Base-by-base conservation (phyloP, 2,888 invertebrate species). In the Agrotis clavis region DNA sequence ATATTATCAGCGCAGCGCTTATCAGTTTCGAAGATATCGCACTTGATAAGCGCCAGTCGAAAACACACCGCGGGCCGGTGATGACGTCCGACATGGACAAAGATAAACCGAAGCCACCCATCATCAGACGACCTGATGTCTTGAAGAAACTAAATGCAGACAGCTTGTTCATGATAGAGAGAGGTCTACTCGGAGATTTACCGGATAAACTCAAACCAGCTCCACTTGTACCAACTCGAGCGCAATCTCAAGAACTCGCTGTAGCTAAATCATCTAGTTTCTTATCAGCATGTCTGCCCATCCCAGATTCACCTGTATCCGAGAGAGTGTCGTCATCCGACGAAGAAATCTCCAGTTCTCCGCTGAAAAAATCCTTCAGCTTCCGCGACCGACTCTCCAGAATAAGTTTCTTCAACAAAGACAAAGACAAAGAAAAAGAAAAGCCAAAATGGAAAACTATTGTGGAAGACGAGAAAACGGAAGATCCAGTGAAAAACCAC, bases 191-290 rank as follows among this genome's bases (percentile, higher is more conserved):
- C 5, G 94, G 94, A 6, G 95, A 95, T 62, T 81, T 96, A 16
- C 94, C 95, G 2, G 91, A 93, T 18, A 94, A 94, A 86, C 92
- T 96, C 0, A 94, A 94, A 71, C 94, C 95, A 35, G 91, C 86
- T 47, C 88, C 91, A 19, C 83, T 92, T 13, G 88, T 90, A 50
- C 93, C 94, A 4, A 88, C 90, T 19, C 83, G 93, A 81, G 92
- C 92, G 60, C 91, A 94, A 86, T 93, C 93, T 18, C 88, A 89
- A 71, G 91, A 92, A 50, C 81, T 96, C 69, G 92, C 95, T 70
- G 92, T 96, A 75, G 92, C 96, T 71, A 96, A 96, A 93, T 96
- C 96, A 78, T 92, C 92, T 4, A 89, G 94, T 74, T 82, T 96
- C 77, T 87, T 95, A 80, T 94, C 96, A 18, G 88, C 94, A 57